Conservation (phyloP, 1,140 invertebrate genomes). For the Venturia canescens region DNA sequence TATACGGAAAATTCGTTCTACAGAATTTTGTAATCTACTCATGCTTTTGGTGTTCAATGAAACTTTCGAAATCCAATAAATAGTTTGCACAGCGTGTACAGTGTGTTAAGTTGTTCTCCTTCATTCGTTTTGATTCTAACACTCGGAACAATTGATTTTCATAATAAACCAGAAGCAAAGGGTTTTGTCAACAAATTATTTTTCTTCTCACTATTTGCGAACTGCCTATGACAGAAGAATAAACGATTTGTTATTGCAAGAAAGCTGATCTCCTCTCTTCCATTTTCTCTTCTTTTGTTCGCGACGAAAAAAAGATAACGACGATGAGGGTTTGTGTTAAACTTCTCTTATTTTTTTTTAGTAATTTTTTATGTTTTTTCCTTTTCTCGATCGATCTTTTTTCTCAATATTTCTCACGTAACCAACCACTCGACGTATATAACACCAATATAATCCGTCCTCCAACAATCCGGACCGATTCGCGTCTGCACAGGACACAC, state of each 20-base stretch:
- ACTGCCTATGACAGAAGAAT: conserved; percentile 12
- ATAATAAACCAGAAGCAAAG: background rate
- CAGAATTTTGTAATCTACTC: no score
- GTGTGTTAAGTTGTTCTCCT: background rate
- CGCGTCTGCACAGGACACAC: conserved; percentile 45
- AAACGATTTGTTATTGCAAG: background rate
- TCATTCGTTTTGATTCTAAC: background rate
- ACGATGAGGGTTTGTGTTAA: background rate
- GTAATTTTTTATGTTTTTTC: background rate
- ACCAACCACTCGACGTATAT: background rate
- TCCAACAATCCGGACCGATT: conserved; percentile 21
- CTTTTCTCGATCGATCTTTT: background rate
- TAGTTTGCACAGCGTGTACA: no score
- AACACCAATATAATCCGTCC: conserved; percentile 26
- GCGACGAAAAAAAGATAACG: conserved; percentile 34
- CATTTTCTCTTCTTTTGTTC: conserved; percentile 12
- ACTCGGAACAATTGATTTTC: background rate
- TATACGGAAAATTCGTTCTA: no score
- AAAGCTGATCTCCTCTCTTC: background rate
- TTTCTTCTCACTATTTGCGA: background rate
- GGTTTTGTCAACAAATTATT: background rate
- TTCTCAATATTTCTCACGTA: conserved; percentile 10
- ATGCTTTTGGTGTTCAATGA: no score
- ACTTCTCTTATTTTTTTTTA: no score
- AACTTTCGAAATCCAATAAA: no score